Evolutionary conservation across 2,888 invertebrate genomes (phyloP).

Genomic region (Hecatera dysodea): DNA sequence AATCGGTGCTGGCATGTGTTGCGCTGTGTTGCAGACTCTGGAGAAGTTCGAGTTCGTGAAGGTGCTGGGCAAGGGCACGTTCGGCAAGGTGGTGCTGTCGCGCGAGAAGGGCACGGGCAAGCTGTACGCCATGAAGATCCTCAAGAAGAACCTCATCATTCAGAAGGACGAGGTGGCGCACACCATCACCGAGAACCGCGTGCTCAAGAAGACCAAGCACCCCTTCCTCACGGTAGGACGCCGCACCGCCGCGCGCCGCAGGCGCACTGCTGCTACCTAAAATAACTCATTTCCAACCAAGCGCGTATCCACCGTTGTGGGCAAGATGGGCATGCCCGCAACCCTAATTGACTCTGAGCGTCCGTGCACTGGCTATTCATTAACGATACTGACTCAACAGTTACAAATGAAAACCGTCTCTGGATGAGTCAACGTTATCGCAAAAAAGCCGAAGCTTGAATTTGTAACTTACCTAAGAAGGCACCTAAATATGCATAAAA

Average conservation of each 20-base stretch:
- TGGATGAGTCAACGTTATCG: too few relatives aligned
- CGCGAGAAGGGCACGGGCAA: conserved; percentile 98
- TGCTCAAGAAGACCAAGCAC: conserved; percentile 98
- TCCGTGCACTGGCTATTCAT: too few relatives aligned
- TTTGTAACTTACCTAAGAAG: too few relatives aligned
- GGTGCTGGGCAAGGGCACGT: conserved; percentile 99
- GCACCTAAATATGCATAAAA: too few relatives aligned
- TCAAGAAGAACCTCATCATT: conserved; percentile 99
- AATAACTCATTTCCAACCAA: not conserved
- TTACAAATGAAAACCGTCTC: too few relatives aligned
- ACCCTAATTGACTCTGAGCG: too few relatives aligned
- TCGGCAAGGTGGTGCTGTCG: conserved; percentile 99
- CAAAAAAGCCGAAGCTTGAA: too few relatives aligned
- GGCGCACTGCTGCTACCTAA: not conserved
- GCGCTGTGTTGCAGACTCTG: conserved; percentile 92
- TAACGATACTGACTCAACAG: too few relatives aligned
- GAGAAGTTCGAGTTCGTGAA: conserved; percentile 99
- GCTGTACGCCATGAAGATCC: conserved; percentile 99
- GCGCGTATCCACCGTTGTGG: too few relatives aligned
- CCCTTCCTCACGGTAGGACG: conserved; percentile 97
- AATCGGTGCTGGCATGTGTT: not conserved
- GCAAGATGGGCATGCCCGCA: too few relatives aligned
- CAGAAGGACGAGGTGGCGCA: conserved; percentile 99
- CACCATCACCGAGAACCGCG: conserved; percentile 99
- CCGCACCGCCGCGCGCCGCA: too few relatives aligned